Percentiles rank a stretch among this genome's conserved stretches.
Conservation (phyloP, 2,888 invertebrate genomes). For the Melipona bicolor region DNA sequence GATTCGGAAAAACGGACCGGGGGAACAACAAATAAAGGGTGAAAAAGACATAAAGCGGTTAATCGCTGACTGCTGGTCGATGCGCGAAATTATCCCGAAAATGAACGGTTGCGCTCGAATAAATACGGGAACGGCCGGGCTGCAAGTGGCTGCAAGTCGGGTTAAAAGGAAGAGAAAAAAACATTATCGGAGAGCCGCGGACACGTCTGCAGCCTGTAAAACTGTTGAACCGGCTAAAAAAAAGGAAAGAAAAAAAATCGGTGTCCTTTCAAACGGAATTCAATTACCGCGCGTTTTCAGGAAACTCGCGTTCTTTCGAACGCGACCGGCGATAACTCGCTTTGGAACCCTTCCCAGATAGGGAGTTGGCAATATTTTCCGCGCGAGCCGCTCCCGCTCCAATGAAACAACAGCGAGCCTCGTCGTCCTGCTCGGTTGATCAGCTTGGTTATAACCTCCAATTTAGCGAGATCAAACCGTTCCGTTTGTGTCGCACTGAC, state of each 20-base stretch:
- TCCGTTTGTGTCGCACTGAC: no score
- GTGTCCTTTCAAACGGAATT: constrained; percentile 32
- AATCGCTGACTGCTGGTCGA: background rate
- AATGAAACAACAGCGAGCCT: background rate
- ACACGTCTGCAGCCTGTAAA: background rate
- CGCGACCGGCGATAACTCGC: constrained; percentile 27
- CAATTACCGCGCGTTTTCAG: constrained; percentile 31
- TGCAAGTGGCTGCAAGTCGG: background rate
- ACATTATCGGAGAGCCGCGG: constrained; percentile 12
- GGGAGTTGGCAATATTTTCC: constrained; percentile 29
- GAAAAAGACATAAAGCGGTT: background rate
- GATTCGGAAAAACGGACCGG: background rate
- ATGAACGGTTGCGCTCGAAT: constrained; percentile 2
- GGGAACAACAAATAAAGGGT: background rate
- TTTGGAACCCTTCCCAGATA: background rate
- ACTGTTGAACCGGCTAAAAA: background rate
- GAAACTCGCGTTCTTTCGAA: constrained; percentile 40
- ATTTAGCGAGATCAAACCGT: constrained; percentile 12
- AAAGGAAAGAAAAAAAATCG: background rate
- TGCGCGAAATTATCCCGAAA: background rate
- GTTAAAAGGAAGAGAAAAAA: constrained; percentile 29
- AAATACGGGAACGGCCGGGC: constrained; percentile 13
- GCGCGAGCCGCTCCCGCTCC: background rate
- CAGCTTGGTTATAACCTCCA: constrained; percentile 11
- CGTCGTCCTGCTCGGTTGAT: constrained; percentile 26